A percentile compares a stretch with the other conserved stretches of the same genome.
These are phyloP conservation scores for Aphelenchoides bicaudatus DNA, from an alignment of 2,888 invertebrate genomes.

Conservation along the genomic window DNA sequence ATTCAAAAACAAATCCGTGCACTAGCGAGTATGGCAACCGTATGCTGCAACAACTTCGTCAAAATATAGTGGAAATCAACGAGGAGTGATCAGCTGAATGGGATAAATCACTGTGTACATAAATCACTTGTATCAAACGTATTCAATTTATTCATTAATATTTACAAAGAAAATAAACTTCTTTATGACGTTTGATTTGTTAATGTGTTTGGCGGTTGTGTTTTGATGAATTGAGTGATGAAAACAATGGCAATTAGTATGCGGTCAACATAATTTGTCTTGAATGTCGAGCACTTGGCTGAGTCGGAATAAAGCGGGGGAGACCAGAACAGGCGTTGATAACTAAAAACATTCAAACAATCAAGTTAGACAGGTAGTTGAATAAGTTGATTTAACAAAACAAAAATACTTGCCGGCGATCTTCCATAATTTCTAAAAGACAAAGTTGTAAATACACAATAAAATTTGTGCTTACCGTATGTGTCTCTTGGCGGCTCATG, in stretches of 20 bases:
- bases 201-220: too few species aligned
- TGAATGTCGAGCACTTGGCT: slow-evolving; percentile 50
- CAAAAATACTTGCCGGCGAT: slow-evolving; percentile 39
- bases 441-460: slow-evolving; percentile 16
- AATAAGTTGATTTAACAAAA: too few species aligned
- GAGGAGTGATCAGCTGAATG: too few species aligned
- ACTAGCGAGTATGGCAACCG: slow-evolving; percentile 40
- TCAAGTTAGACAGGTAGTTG: too few species aligned
- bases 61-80: slow-evolving; percentile 47
- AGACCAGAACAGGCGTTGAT: too few species aligned
- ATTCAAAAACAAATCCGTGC: slow-evolving; percentile 40
- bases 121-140: too few species aligned
- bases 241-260: too few species aligned
- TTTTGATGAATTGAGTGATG: too few species aligned
- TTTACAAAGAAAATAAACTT: too few species aligned
- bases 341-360: background rate
- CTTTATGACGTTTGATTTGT: too few species aligned
- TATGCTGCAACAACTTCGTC: slow-evolving; percentile 37
- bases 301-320: slow-evolving; percentile 43
- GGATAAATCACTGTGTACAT: too few species aligned
- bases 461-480: slow-evolving; percentile 11
- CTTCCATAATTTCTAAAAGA: slow-evolving; percentile 31
- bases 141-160: too few species aligned
- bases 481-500: slow-evolving; percentile 24
- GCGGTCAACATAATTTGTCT: slow-evolving; percentile 51